Conservation (phyloP, 2,113 vertebrate species). For the Lethenteron camtschaticum region DNA sequence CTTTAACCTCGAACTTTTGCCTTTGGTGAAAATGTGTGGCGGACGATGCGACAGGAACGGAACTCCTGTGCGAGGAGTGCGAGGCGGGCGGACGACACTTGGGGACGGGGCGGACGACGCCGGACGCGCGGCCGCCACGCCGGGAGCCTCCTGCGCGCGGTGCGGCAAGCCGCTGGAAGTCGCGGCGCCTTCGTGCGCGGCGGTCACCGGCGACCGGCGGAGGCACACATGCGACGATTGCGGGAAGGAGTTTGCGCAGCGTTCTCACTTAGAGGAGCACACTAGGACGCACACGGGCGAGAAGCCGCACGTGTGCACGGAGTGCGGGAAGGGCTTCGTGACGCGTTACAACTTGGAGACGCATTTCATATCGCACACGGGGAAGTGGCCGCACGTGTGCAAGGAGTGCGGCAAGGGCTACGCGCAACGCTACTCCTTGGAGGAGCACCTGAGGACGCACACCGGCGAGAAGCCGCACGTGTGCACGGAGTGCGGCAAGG, state of each 20-base stretch:
- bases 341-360: slow-evolving; percentile 8
- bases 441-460: slow-evolving; percentile 18
- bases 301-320: slow-evolving; percentile 20
- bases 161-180: no score
- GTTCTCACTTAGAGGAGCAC: slow-evolving; percentile 21
- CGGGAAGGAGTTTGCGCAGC: slow-evolving; percentile 25
- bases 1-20: no score
- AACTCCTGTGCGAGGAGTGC: no score
- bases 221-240: slow-evolving; percentile 22
- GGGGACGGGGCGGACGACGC: no score
- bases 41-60: no score
- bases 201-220: slow-evolving; percentile 18
- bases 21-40: no score
- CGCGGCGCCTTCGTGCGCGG: background rate
- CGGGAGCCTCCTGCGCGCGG: no score
- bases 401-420: slow-evolving; percentile 17
- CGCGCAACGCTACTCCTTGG: slow-evolving; percentile 16
- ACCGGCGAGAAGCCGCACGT: no score
- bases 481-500: background rate
- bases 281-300: slow-evolving; percentile 24
- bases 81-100: no score
- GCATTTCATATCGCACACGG: slow-evolving; percentile 17
- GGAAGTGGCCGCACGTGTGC: slow-evolving; percentile 17
- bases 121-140: no score
- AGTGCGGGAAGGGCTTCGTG: slow-evolving; percentile 24